A percentile compares a stretch with the other conserved stretches of the same genome.
Conservation (phyloP, 2,888 invertebrate genomes). For the Pterobdella sp. region DNA sequence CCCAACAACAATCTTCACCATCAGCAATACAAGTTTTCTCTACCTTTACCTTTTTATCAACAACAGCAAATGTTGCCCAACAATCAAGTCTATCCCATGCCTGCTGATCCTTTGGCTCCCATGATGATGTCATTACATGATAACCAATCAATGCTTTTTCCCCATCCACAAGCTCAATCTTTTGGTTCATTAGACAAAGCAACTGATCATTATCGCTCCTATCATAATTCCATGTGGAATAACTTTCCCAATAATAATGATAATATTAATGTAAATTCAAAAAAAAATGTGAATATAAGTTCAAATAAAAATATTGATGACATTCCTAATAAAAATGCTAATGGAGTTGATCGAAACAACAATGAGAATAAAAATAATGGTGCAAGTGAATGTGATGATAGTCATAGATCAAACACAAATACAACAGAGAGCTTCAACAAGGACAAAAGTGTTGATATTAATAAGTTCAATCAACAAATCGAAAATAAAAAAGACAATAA, state of each 20-base stretch:
- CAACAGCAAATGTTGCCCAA: neutral
- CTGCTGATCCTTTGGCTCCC: conserved; percentile 2
- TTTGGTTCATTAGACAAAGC: neutral
- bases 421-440: no score
- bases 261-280: neutral
- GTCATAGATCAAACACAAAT: no score
- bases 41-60: neutral
- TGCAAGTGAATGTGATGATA: neutral
- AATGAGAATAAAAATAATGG: neutral
- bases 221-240: neutral
- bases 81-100: neutral
- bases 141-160: conserved; percentile 5
- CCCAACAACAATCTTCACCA: neutral
- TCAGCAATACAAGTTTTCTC: neutral
- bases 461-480: neutral
- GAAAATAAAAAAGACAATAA: neutral
- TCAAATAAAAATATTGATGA: neutral
- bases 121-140: conserved; percentile 6
- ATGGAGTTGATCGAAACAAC: neutral
- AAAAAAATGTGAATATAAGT: neutral
- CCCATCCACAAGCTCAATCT: neutral
- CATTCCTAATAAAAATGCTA: neutral
- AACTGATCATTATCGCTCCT: neutral
- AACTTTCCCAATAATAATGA: neutral
- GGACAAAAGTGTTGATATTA: no score